Conservation (phyloP, 2,888 invertebrate species). For the Fissipunctia ypsillon region DNA sequence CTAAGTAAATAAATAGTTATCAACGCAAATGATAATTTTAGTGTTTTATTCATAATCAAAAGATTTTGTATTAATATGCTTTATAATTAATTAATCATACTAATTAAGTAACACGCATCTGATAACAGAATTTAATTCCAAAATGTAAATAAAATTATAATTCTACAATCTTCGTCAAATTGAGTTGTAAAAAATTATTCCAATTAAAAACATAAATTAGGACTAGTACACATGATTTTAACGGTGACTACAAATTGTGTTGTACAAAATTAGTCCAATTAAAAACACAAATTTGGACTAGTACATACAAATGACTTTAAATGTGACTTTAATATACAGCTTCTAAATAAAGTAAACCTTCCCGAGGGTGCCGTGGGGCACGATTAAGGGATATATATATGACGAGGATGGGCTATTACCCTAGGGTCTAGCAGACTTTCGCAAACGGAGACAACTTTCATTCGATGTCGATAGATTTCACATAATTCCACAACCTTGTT, state of each 20-base stretch:
- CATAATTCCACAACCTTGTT: constrained; percentile 3
- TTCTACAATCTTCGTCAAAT: neutral
- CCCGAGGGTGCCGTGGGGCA: constrained; percentile 30
- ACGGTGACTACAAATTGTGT: constrained; percentile 21
- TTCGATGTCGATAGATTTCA: neutral
- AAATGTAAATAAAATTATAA: neutral
- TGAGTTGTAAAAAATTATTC: constrained; percentile 4
- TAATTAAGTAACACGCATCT: constrained; percentile 4
- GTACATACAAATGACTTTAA: constrained; percentile 15
- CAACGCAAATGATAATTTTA: constrained; percentile 10
- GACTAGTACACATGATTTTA: constrained; percentile 20
- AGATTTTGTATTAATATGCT: neutral
- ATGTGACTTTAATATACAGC: constrained; percentile 12
- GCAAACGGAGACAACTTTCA: constrained; percentile 14
- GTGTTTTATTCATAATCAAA: constrained; percentile 3
- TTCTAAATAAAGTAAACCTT: constrained; percentile 21
- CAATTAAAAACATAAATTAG: constrained; percentile 27
- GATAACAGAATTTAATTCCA: constrained; percentile 6
- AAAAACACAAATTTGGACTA: constrained; percentile 13
- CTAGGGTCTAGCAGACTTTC: constrained; percentile 22
- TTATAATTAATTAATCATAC: neutral
- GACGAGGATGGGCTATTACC: constrained; percentile 23
- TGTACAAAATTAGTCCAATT: constrained; percentile 15
- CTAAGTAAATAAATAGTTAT: constrained; percentile 3
- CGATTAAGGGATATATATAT: constrained; percentile 48